phyloP scores from a whole-genome alignment of 2,888 invertebrate genomes.

The Pristionchus japonicus region DNA sequence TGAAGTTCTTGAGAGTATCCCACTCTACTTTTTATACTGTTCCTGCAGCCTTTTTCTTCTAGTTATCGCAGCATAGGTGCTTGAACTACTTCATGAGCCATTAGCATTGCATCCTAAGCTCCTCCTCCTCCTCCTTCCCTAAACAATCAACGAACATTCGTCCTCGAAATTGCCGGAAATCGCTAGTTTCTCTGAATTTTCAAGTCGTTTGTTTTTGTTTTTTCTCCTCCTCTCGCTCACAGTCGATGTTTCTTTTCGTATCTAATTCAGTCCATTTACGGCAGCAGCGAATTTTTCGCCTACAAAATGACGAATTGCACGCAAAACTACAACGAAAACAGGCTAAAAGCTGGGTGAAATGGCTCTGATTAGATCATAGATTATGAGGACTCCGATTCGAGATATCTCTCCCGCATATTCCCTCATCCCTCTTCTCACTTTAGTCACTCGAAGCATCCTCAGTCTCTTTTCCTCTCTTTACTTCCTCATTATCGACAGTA shows the following conservation, averaged over 20 bases:
- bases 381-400: neutral
- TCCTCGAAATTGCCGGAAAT: conserved; percentile 12
- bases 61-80: neutral
- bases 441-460: neutral
- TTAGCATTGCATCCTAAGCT: neutral
- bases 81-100: neutral
- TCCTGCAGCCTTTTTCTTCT: neutral
- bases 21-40: neutral
- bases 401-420: neutral
- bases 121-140: neutral
- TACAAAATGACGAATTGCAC: conserved; percentile 7
- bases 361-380: neutral
- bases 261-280: neutral
- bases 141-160: conserved; percentile 19
- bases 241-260: neutral
- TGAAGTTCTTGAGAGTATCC: neutral
- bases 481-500: neutral
- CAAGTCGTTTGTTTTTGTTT: neutral
- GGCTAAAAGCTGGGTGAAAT: neutral
- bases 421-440: neutral
- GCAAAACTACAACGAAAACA: conserved; percentile 1
- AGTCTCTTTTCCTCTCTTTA: neutral
- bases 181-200: neutral
- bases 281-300: neutral
- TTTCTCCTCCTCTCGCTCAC: neutral